Evolutionary conservation across 2,888 invertebrate species (phyloP), one percentile per base, ranked within the genome.

Genomic region (Theretra japonica): DNA sequence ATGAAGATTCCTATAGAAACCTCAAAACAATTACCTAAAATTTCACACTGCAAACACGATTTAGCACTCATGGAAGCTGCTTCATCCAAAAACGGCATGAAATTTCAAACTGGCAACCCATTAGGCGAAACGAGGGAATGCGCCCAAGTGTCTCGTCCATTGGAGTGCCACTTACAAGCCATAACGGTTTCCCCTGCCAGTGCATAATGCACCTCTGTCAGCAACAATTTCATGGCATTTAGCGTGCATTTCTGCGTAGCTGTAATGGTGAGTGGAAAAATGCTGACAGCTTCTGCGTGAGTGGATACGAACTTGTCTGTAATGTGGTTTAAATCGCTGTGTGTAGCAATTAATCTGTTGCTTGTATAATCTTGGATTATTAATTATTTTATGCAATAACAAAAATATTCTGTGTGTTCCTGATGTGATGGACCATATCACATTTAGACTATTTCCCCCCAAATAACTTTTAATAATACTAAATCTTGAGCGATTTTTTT

Each of bases 31-130:
- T 41, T 41, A 41, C 41, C 41, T 41, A 15, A 11, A 15, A 15
- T 41, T 41, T 15, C 41, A 11, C 41, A 11, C 41, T 15, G 15
- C 41, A 15, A 41, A 41, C 41, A 41, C 15, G 41, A 41, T 41
- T 41, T 41, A 41, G 57, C 23, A 57, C 21, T 21, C 57, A 57
- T 21, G 21, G 8, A 21, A 57, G 23, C 41, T 41, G 41, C 11
- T 57, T 57, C 57, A 11, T 21, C n/a, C 57, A 11, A 25, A 58
- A 58, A 58, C 23, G 17, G 58, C 4, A 58, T 25, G 58, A 58
- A 58, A 25, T 58, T 58, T 93, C 92, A n/a, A 95, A 95, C 79
- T 95, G 95, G 72, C 94, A 86, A 1, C 90, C 87, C 78, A 94
- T 94, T 0, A 95, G 95, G 6, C 75, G 93, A 91, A 3, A 85